Percentiles rank a stretch among this genome's conserved stretches.
phyloP scores from a whole-genome alignment of 2,797 vertebrate species.

The Alectoris magna region DNA sequence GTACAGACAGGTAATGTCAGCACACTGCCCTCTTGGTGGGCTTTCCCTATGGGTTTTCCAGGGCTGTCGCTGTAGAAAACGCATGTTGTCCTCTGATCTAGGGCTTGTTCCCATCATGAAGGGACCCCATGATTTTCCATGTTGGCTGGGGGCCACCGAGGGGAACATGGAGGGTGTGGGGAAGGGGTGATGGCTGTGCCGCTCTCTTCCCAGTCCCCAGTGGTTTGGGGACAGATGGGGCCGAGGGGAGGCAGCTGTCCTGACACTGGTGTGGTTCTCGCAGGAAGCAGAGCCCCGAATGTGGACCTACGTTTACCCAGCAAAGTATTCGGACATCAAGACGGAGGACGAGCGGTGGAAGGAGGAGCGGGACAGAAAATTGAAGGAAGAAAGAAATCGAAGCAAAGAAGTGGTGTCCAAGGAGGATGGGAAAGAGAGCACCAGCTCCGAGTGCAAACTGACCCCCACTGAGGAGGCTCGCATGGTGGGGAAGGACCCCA shows the following conservation, averaged over 20 bases:
- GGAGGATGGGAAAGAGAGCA: conserved; percentile 89
- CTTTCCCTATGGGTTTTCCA: neutral
- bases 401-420: conserved; percentile 87
- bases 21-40: neutral
- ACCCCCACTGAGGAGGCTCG: conserved; percentile 87
- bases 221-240: neutral
- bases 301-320: conserved; percentile 92
- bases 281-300: conserved; percentile 89
- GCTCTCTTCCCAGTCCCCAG: neutral
- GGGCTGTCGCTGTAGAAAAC: neutral
- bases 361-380: conserved; percentile 87
- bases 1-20: conserved; percentile 92
- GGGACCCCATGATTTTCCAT: neutral
- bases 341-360: conserved; percentile 90
- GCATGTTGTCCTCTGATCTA: neutral
- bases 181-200: neutral
- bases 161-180: neutral
- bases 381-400: conserved; percentile 88
- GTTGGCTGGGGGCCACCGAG: neutral
- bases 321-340: conserved; percentile 89
- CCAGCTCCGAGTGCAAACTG: conserved; percentile 84
- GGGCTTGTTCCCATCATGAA: neutral
- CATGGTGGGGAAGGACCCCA: conserved; percentile 89
- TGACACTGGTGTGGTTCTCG: conserved; percentile 17
- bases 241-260: neutral